A percentile compares a stretch with the other conserved stretches of the same genome.
These are phyloP conservation scores for Hypomecis atomaria DNA, from an alignment of 2,888 invertebrate species.

Conservation along the genomic window DNA sequence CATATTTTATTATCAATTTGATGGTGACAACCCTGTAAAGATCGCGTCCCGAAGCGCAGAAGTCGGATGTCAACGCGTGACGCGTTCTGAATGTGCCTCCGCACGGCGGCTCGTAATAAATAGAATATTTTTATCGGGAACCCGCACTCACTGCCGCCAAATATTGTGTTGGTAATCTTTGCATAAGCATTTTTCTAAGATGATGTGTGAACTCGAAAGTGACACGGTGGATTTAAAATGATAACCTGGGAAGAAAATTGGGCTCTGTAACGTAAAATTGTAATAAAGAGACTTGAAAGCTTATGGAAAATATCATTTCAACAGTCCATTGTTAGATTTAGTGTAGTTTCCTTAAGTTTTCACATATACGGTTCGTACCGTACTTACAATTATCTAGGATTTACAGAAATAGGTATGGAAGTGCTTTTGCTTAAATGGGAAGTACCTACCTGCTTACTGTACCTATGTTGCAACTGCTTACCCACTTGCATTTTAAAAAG, in stretches of 20 bases:
- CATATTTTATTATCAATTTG: not conserved
- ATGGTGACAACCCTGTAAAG: slow-evolving; percentile 53
- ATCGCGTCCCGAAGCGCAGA: slow-evolving; percentile 58
- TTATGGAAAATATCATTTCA: not conserved
- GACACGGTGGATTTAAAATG: slow-evolving; percentile 14
- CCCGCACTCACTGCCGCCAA: slow-evolving; percentile 74
- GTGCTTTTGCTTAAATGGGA: no score
- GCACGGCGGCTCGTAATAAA: slow-evolving; percentile 72
- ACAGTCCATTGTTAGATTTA: no score
- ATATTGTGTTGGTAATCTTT: slow-evolving; percentile 65
- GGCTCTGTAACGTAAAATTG: not conserved
- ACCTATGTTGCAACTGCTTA: no score
- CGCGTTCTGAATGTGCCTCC: slow-evolving; percentile 75
- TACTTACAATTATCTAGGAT: not conserved
- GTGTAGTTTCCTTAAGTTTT: no score
- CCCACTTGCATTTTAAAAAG: no score
- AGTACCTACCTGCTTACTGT: no score
- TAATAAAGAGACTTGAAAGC: not conserved
- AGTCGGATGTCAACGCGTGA: slow-evolving; percentile 79
- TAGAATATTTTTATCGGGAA: slow-evolving; percentile 82
- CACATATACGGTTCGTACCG: not conserved
- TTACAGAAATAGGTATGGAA: not conserved
- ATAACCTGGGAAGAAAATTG: not conserved
- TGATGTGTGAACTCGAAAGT: slow-evolving; percentile 22
- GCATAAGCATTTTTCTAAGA: slow-evolving; percentile 44